Conservation (phyloP, 2,888 invertebrate genomes). For the Litoditis marina region DNA sequence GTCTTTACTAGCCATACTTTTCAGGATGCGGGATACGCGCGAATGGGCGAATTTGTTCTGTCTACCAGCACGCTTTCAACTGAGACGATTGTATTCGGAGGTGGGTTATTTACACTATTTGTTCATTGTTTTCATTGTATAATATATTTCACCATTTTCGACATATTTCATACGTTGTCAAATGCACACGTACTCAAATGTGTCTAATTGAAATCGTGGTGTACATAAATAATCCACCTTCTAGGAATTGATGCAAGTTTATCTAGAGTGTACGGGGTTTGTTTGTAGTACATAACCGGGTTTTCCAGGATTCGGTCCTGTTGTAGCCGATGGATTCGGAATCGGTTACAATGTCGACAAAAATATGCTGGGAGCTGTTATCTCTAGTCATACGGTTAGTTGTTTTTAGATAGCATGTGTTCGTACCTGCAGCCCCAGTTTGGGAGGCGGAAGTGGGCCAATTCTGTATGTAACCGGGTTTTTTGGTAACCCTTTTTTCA, state of each 20-base stretch:
- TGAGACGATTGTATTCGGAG: constrained; percentile 78
- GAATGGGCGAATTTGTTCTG: constrained; percentile 81
- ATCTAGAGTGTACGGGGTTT: too few species aligned
- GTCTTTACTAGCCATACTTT: constrained; percentile 61
- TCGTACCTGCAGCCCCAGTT: too few species aligned
- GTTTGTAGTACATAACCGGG: neutral
- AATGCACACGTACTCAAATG: too few species aligned
- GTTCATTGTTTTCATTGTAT: too few species aligned
- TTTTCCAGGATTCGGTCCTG: constrained; percentile 83
- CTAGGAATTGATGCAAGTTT: too few species aligned
- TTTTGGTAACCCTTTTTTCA: too few species aligned
- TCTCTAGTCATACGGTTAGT: constrained; percentile 70
- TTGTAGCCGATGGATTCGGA: constrained; percentile 83
- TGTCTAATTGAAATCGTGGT: too few species aligned
- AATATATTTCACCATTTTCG: too few species aligned
- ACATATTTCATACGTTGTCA: too few species aligned
- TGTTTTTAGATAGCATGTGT: neutral
- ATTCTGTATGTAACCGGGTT: too few species aligned
- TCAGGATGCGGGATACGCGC: constrained; percentile 63
- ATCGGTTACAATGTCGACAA: constrained; percentile 85
- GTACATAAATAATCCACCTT: too few species aligned
- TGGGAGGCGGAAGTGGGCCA: too few species aligned
- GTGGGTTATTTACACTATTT: constrained; percentile 1
- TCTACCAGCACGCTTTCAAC: constrained; percentile 91
- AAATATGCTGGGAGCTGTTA: constrained; percentile 77